Percentiles rank a stretch among this genome's conserved stretches.
These are phyloP conservation scores for Lottia scabra DNA, from an alignment of 2,888 invertebrate genomes.

Conservation along the genomic window DNA sequence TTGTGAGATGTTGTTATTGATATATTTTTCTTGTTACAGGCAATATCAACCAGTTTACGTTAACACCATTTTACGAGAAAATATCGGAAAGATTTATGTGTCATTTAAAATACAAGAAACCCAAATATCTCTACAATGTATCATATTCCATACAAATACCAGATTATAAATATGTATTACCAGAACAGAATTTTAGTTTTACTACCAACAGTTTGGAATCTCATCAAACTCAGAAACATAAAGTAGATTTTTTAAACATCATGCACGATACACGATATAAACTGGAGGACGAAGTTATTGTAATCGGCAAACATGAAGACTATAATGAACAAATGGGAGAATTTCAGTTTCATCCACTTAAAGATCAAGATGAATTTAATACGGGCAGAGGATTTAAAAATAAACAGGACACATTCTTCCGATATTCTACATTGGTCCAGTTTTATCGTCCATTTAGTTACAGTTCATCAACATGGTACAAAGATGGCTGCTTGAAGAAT, in stretches of 20 bases:
- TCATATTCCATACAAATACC: conserved; percentile 56
- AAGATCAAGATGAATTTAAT: conserved; percentile 40
- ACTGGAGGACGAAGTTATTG: conserved; percentile 53
- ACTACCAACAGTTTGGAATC: conserved; percentile 12
- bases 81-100: conserved; percentile 56
- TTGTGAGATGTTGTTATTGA: background rate
- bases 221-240: conserved; percentile 22
- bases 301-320: conserved; percentile 48
- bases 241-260: conserved; percentile 33
- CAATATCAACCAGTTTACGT: conserved; percentile 57
- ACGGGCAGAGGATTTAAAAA: conserved; percentile 26
- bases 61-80: conserved; percentile 56
- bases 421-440: conserved; percentile 50
- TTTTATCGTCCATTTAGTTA: conserved; percentile 61
- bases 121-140: conserved; percentile 59
- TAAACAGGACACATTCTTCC: background rate
- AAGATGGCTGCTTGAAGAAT: conserved; percentile 52
- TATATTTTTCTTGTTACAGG: conserved; percentile 41
- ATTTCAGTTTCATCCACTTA: conserved; percentile 47
- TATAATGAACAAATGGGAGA: conserved; percentile 29
- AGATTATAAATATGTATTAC: conserved; percentile 41
- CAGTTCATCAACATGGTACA: conserved; percentile 49
- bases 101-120: conserved; percentile 56
- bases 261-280: conserved; percentile 32
- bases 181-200: conserved; percentile 32